Conservation (phyloP, 1,140 invertebrate species). For the Lepidurus arcticus region DNA sequence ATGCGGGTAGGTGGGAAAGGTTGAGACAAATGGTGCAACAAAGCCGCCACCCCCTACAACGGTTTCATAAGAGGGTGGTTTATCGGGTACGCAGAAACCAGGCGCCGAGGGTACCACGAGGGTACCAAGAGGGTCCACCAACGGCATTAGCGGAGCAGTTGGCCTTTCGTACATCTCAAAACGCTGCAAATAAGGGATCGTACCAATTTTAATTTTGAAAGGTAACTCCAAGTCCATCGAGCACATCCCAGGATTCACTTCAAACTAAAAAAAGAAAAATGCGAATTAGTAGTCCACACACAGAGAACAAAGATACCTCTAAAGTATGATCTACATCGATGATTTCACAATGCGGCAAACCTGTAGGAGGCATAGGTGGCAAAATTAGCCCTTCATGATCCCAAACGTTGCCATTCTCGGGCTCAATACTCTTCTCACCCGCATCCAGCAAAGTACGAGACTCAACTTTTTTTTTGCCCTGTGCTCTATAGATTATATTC, state of each 20-base stretch:
- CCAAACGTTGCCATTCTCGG: neutral
- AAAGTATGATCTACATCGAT: neutral
- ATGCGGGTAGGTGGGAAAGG: conserved; percentile 28
- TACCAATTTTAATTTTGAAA: conserved; percentile 23
- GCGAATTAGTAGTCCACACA: neutral
- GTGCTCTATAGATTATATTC: neutral
- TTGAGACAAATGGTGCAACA: conserved; percentile 23
- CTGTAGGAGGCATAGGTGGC: conserved; percentile 7
- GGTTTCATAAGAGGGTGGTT: neutral
- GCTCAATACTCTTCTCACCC: neutral
- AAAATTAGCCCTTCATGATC: neutral
- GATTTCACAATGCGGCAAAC: neutral
- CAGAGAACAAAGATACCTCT: conserved; percentile 15
- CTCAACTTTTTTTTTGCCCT: neutral
- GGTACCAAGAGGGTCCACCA: neutral
- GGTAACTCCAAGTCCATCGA: neutral
- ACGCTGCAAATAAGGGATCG: neutral
- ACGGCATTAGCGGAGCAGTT: neutral
- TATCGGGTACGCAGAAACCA: neutral
- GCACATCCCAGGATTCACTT: conserved; percentile 16
- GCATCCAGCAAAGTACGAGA: neutral
- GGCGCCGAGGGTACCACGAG: neutral
- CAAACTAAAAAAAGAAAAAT: conserved; percentile 9
- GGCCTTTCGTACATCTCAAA: conserved; percentile 26
- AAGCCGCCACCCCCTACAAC: neutral